phyloP scores from a whole-genome alignment of 2,888 invertebrate genomes.

The Diarsia mendica region DNA sequence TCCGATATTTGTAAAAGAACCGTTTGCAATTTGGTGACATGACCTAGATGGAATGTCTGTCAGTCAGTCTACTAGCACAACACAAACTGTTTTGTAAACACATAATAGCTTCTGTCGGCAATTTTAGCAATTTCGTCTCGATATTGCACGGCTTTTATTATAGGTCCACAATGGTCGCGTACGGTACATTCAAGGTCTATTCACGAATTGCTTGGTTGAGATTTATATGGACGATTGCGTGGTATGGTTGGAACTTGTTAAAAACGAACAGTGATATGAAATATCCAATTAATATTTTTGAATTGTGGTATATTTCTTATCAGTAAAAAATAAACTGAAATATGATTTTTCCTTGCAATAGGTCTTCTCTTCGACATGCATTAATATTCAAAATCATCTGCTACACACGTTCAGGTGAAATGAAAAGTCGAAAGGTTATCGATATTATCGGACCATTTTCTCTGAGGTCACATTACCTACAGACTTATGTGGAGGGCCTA shows the following conservation, averaged over 20 bases:
- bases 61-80: constrained; percentile 1
- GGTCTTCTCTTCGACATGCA: neutral
- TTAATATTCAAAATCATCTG: neutral
- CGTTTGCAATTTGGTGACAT: constrained; percentile 1
- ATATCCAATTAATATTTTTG: neutral
- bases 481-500: neutral
- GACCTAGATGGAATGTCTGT: constrained; percentile 19
- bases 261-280: neutral
- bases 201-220: neutral
- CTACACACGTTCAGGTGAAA: neutral
- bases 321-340: neutral
- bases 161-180: constrained; percentile 28
- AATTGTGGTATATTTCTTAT: neutral
- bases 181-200: constrained; percentile 31
- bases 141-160: constrained; percentile 28
- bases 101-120: constrained; percentile 22
- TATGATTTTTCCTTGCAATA: neutral
- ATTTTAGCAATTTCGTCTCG: constrained; percentile 29
- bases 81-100: constrained; percentile 20
- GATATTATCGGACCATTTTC: constrained; percentile 8
- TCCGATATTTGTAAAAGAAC: constrained; percentile 1
- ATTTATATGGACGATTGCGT: constrained; percentile 6
- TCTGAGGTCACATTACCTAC: constrained; percentile 24
- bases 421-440: constrained; percentile 13
- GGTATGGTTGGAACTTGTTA: neutral